Evolutionary conservation across 1,140 invertebrate genomes (phyloP).

Genomic region (Radopholus similis): DNA sequence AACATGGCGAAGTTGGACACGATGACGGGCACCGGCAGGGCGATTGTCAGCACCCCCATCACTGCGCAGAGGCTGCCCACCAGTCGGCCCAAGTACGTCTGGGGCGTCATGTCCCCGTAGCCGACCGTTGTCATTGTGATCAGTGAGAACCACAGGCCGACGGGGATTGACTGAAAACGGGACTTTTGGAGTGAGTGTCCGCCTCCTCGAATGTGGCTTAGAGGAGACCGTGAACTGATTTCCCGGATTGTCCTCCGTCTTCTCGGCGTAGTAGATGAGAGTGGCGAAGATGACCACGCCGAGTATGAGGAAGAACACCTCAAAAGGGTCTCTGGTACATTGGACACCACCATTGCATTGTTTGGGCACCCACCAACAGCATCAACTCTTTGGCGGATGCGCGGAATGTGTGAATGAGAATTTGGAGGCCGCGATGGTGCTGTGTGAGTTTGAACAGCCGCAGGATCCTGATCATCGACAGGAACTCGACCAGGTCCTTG

Average conservation of each 20-base stretch:
- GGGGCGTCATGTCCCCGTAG: slow-evolving; percentile 45
- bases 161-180: slow-evolving; percentile 48
- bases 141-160: slow-evolving; percentile 65
- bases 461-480: slow-evolving; percentile 98
- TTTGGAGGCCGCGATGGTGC: slow-evolving; percentile 92
- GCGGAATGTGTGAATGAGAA: slow-evolving; percentile 87
- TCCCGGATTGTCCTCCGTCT: slow-evolving; percentile 67
- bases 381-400: slow-evolving; percentile 44
- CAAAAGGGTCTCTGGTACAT: slow-evolving; percentile 21
- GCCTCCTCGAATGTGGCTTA: background rate
- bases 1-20: slow-evolving; percentile 44
- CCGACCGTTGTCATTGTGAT: slow-evolving; percentile 63
- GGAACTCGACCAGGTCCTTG: slow-evolving; percentile 69
- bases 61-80: slow-evolving; percentile 82
- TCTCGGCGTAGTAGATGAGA: slow-evolving; percentile 90
- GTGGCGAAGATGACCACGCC: slow-evolving; percentile 87
- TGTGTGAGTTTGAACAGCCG: slow-evolving; percentile 89
- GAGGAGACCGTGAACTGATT: slow-evolving; percentile 49
- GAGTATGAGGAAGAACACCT: slow-evolving; percentile 74
- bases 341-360: background rate
- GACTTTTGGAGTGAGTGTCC: background rate
- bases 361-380: slow-evolving; percentile 24
- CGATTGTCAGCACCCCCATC: slow-evolving; percentile 83
- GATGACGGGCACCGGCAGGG: slow-evolving; percentile 67
- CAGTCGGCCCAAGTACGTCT: slow-evolving; percentile 68